These are phyloP conservation scores for Liodrosophila aerea DNA, from an alignment of 2,888 invertebrate species.

Conservation along the genomic window DNA sequence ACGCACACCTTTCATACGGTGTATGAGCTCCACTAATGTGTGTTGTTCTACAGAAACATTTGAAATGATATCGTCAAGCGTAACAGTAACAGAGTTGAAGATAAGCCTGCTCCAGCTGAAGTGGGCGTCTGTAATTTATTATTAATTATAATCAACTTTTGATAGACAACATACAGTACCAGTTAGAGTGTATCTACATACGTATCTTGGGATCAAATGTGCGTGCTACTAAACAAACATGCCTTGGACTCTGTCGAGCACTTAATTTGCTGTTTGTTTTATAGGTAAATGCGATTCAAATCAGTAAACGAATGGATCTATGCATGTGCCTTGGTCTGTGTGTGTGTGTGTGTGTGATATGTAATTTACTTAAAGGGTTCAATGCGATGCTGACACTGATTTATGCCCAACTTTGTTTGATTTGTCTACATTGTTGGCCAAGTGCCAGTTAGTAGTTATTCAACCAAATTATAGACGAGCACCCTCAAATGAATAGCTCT, in stretches of 20 bases:
- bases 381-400: constrained; percentile 46
- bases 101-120: constrained; percentile 49
- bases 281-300: constrained; percentile 56
- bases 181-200: constrained; percentile 4
- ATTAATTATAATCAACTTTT: constrained; percentile 63
- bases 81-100: constrained; percentile 31
- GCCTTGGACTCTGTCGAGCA: constrained; percentile 32
- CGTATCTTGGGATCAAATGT: constrained; percentile 57
- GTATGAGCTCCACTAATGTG: constrained; percentile 29
- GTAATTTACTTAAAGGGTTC: constrained; percentile 37
- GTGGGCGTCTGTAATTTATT: constrained; percentile 66
- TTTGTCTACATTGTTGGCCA: constrained; percentile 18
- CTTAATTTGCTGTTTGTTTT: constrained; percentile 46
- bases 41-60: constrained; percentile 65
- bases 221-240: constrained; percentile 67
- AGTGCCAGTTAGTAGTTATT: constrained; percentile 31
- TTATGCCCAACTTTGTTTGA: constrained; percentile 47
- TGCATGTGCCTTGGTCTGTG: too few relatives aligned
- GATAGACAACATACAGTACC: constrained; percentile 48
- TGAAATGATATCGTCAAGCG: constrained; percentile 55
- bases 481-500: constrained; percentile 28
- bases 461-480: constrained; percentile 36
- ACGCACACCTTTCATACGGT: not conserved
- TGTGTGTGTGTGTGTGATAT: not conserved
- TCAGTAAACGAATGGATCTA: constrained; percentile 37